Base-by-base conservation (phyloP, 2,797 vertebrate genomes). In the Momotus momota region DNA sequence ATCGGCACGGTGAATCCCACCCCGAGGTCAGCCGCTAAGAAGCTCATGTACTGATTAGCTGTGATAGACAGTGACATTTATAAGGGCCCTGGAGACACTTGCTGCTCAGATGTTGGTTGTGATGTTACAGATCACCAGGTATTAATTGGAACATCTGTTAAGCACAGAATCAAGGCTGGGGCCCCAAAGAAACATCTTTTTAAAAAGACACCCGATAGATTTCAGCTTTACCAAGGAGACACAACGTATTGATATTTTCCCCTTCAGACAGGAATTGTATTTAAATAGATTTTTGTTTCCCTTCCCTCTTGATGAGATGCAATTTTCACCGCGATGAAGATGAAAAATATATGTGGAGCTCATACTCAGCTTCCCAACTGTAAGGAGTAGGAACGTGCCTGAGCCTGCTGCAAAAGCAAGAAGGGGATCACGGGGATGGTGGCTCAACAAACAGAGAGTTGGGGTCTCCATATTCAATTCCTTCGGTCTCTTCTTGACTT, bases 211-310 rank as follows among this genome's bases (percentile, higher is more conserved):
- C 51, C 8, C 69, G 41, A 75, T 41, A 45, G 81, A 86, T 84
- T 90, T 72, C 77, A 48, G 70, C 71, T 66, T 46, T 81, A 38
- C 58, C 41, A 58, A 81, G 69, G 46, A 96, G 91, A 91, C 80
- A 27, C 11, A 4, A 41, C 25, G 40, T 83, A 95, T 46, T 66
- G 89, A 78, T 67, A 72, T 94, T 86, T 86, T 41, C 40, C 62
- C 40, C 51, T 91, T 35, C 66, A 87, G 81, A 78, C 43, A 85
- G 51, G 48, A 88, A 95, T 22, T 43, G 22, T 77, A 73, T 94
- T 94, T 81, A 52, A 86, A 92, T 86, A 31, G 85, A 93, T 73
- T 71, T 26, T 45, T 15, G 27, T 12, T 1, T 8, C 25, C 16
- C 22, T 61, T 55, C 4, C 5, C 8, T 54, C 19, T 45, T 65